phyloP scores from a whole-genome alignment of 1,140 invertebrate genomes.

The Aphidius ervi region DNA sequence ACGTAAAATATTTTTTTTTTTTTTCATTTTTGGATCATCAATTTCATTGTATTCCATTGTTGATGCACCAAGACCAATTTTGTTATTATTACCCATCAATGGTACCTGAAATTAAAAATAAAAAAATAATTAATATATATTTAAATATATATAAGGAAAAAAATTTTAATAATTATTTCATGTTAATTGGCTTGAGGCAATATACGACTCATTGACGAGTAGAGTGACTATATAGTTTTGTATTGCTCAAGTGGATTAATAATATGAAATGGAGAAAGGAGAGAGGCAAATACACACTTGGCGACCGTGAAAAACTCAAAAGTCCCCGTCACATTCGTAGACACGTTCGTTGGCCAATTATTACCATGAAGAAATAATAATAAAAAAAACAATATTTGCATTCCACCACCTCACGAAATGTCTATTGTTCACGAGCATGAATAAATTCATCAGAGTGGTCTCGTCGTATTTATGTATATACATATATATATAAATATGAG shows the following conservation, averaged over 20 bases:
- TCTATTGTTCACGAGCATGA: conserved; percentile 23
- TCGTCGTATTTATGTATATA: too few relatives aligned
- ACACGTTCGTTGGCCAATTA: conserved; percentile 25
- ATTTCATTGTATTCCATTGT: conserved; percentile 29
- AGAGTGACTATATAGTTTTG: too few relatives aligned
- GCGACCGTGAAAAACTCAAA: conserved; percentile 14
- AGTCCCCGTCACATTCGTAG: conserved; percentile 23
- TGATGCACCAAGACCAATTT: conserved; percentile 46
- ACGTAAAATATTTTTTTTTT: conserved; percentile 47
- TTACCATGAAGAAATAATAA: neutral
- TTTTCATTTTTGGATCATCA: conserved; percentile 37
- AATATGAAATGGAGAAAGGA: conserved; percentile 3
- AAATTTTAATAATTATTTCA: neutral
- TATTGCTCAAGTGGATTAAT: neutral
- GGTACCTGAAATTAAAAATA: conserved; percentile 41
- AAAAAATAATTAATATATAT: conserved; percentile 7
- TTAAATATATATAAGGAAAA: conserved; percentile 4
- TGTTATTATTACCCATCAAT: conserved; percentile 40
- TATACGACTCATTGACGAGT: neutral
- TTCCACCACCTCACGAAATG: conserved; percentile 21
- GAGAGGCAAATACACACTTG: conserved; percentile 4
- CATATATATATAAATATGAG: too few relatives aligned
- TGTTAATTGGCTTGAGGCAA: conserved; percentile 2
- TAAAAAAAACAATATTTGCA: conserved; percentile 20
- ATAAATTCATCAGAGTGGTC: conserved; percentile 21